Base-by-base conservation (phyloP, 37 sponge, comb jelly and placozoan species). In the Cliona cf. orientalis region DNA sequence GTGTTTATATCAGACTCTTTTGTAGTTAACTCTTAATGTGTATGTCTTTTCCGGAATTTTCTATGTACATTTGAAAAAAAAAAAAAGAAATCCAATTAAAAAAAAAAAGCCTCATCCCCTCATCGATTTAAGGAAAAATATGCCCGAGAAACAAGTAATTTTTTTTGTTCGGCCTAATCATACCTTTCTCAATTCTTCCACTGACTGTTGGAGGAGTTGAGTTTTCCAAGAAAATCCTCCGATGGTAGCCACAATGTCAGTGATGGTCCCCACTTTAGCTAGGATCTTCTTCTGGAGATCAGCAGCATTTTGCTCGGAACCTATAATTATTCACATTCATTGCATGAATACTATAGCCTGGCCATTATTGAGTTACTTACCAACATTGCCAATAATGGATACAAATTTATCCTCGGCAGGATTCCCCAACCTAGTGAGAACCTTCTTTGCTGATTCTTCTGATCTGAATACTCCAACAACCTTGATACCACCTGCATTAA, bases 241-340 rank as follows among this genome's bases (percentile, higher is more conserved):
- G 7, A 78, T 65, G 11, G 46, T 38, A 36, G 79, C 45, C 26
- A 78, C 79, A 33, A 78, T 66, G 42, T 78, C 79, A 0, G 79
- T 78, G 28, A 65, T 43, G 0, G 22, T 42, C 19, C 79, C 79
- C 7, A 36, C 66, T 34, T 78, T 78, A 12, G 33, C 74, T 26
- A 74, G 39, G 0, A 78, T 35, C 23, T 33, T 29, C 22, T 61
- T 44, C 35, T 26, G 23, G 22, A 78, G 49, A 3, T 64, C 56
- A 2, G 66, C 79, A 65, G 79, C 79, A 22, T 64, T 42, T 34
- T 78, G 33, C 21, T 62, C 65, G 7, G 78, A 76, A 21, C 32
- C 79, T 78, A 14, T 49, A 49, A 19, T 14, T 19, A 19, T 19
- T 49, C 9, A 9, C 53, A 19, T 49, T 19, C 14, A 49, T 49